Base-by-base conservation (phyloP, 53 echinoderm and acorn worm genomes). In the Astropecten irregularis region DNA sequence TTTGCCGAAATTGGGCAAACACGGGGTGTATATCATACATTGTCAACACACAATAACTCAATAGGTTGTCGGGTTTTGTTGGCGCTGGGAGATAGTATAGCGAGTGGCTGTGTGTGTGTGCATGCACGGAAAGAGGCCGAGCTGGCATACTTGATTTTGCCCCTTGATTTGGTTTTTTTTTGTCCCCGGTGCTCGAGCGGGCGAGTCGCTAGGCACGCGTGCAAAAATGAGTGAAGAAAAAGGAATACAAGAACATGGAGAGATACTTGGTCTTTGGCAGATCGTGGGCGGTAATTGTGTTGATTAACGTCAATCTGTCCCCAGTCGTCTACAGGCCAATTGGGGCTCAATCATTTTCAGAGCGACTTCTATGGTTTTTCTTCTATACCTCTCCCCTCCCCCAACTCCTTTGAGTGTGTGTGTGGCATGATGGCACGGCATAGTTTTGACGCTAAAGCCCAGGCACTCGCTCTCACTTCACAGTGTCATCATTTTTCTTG, bases 1-100 rank as follows among this genome's bases (percentile, higher is more conserved):
- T 74, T 74, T 74, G 74, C 74, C 74, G 57, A 74, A 74, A 74
- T 74, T 74, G 74, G 74, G 74, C 74, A 74, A 74, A 74, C 74
- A 74, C 23, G 55, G 42, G 42, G 74, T 55, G 39, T 74, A 74
- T 74, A 74, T 74, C 74, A 74, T 74, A 74, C 39, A 74, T 74
- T 74, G 74, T 74, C 74, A 74, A 74, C 37, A 74, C 55, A 74
- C 74, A 74, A 74, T 56, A 56, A 73, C 74, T 74, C 74, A 22
- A 74, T 74, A 39, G 35, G 57, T 32, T 54, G 74, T 39, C 37
- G 55, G 42, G 42, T 42, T 11, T 6, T 57, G 74, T 71, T 40
- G 69, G 18, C 40, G 27, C 16, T 15, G 67, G 69, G 4, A n/a
- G n/a, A n/a, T n/a, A n/a, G n/a, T n/a, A n/a, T n/a, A n/a, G n/a